Base-by-base conservation (phyloP, 2,797 vertebrate species). In the Neomorphus geoffroyi region DNA sequence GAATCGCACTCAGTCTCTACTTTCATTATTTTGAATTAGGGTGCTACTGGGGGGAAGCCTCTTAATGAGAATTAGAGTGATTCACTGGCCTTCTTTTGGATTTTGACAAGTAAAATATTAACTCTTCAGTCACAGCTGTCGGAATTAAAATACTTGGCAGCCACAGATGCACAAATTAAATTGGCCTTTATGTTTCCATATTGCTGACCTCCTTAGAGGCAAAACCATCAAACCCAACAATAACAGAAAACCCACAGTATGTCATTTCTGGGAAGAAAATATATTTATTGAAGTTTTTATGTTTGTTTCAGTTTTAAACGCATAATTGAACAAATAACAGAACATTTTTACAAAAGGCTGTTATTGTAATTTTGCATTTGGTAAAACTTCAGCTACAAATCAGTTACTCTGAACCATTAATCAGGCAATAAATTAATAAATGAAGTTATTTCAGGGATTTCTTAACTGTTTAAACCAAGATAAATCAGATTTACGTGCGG, bases 11-110 rank as follows among this genome's bases (percentile, higher is more conserved):
- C 99, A 97, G 98, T 99, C 99, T 99, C 99, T 98, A 99, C 99
- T 99, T 99, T 99, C 99, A 99, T 99, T 99, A 99, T 99, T 99
- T 99, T 99, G 99, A 99, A 99, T 99, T 99, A 99, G 99, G 99
- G 99, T 98, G 98, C 99, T 99, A 99, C 99, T 99, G 98, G 99
- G 99, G 99, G 99, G 99, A 99, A 99, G 98, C 98, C 99, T 99
- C 99, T 99, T 99, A 99, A 99, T 99, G 99, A 99, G 99, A 99
- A 99, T 99, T 99, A 99, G 98, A 99, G 99, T 99, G 99, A 99
- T 99, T 99, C 99, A 99, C 98, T 99, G 98, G 99, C 98, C 99
- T 98, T 98, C 98, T 98, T 99, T 98, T 98, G 98, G 99, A 98
- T 99, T 99, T 99, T 99, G 99, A 99, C 99, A 99, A 99, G 99